Percentiles rank a stretch among this genome's conserved stretches.
phyloP scores from a whole-genome alignment of 2,113 vertebrate genomes.

The Xenopus borealis region DNA sequence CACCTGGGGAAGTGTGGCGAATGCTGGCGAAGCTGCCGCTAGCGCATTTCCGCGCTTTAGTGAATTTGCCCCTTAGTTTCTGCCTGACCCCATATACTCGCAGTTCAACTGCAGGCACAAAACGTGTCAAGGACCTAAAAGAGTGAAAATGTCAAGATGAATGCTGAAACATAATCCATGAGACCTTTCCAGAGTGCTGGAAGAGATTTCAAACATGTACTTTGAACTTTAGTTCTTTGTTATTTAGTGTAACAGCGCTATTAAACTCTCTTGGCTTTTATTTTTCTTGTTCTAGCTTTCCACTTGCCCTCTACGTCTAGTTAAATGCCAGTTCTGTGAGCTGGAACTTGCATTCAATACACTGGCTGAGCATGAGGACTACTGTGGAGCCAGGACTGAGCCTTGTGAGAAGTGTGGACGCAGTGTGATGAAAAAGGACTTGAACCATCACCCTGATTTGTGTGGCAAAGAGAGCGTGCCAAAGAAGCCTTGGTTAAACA shows the following conservation, averaged over 20 bases:
- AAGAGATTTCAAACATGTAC: too few species aligned
- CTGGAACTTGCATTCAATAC: conserved; percentile 80
- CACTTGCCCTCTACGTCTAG: conserved; percentile 77
- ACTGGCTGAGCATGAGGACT: conserved; percentile 84
- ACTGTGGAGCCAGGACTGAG: conserved; percentile 88
- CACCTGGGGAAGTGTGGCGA: too few species aligned
- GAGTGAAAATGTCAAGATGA: too few species aligned
- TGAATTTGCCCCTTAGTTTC: too few species aligned
- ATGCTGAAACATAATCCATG: too few species aligned
- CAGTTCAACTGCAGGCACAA: too few species aligned
- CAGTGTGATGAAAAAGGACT: conserved; percentile 81
- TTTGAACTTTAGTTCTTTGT: too few species aligned
- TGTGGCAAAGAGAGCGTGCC: conserved; percentile 69
- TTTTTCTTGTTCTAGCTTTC: conserved; percentile 57
- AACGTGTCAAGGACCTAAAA: too few species aligned
- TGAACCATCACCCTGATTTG: conserved; percentile 70
- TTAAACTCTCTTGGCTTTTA: not conserved
- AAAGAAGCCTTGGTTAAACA: conserved; percentile 55
- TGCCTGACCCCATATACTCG: too few species aligned
- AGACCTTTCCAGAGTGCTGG: too few species aligned
- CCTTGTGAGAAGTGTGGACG: conserved; percentile 75
- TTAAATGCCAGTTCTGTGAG: conserved; percentile 85
- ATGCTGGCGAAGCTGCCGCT: too few species aligned
- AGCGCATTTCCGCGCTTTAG: too few species aligned
- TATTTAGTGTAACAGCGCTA: not conserved